A percentile compares a stretch with the other conserved stretches of the same genome.
Conservation (phyloP, 2,888 invertebrate genomes). For the Rhagonycha fulva region DNA sequence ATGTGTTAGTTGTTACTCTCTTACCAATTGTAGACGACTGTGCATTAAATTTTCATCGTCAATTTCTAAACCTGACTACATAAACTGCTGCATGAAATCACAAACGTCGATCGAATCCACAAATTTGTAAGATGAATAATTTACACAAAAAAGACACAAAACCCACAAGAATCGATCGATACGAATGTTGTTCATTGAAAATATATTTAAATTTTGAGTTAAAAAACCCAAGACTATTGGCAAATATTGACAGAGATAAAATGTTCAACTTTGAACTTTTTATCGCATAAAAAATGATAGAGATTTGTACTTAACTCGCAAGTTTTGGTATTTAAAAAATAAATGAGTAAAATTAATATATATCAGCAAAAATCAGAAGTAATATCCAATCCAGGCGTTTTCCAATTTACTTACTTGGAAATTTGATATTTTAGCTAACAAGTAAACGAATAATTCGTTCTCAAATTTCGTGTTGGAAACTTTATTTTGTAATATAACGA, state of each 20-base stretch:
- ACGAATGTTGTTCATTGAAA: not conserved
- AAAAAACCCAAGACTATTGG: not conserved
- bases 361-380: not conserved
- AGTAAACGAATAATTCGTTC: not conserved
- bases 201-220: not conserved
- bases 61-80: not conserved
- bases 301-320: not conserved
- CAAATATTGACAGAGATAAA: not conserved
- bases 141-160: not conserved
- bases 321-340: not conserved
- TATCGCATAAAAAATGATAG: not conserved
- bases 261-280: not conserved
- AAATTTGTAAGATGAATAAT: not conserved
- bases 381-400: not conserved
- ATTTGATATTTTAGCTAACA: not conserved
- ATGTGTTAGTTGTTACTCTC: not conserved
- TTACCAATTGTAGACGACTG: slow-evolving; percentile 1
- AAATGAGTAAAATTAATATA: not conserved
- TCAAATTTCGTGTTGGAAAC: not conserved
- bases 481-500: not conserved
- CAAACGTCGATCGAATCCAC: not conserved
- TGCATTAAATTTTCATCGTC: slow-evolving; percentile 1
- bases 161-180: not conserved
- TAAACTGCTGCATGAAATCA: not conserved
- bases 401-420: not conserved